Evolutionary conservation across 2,888 invertebrate species (phyloP).

Genomic region (Lasius fuliginosus): DNA sequence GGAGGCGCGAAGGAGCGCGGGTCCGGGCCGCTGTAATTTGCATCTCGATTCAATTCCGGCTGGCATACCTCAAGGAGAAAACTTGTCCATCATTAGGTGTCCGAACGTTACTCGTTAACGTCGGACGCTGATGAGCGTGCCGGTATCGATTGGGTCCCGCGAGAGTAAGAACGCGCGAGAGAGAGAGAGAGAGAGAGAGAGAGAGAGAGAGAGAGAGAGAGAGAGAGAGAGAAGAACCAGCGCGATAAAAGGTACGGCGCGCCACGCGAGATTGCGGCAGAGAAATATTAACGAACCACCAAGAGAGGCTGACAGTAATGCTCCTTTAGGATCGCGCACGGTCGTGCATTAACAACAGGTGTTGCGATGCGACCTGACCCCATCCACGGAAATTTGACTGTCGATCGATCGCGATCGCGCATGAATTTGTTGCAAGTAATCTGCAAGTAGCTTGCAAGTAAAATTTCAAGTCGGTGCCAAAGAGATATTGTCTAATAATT

Average conservation of each 20-base stretch:
- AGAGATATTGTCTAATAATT: no score
- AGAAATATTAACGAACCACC: conserved; percentile 63
- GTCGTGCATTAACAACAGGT: conserved; percentile 51
- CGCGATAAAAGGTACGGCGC: conserved; percentile 54
- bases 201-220: neutral
- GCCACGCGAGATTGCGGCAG: conserved; percentile 54
- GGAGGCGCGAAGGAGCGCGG: conserved; percentile 41
- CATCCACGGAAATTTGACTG: conserved; percentile 52
- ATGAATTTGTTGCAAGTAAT: neutral
- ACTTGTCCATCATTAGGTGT: conserved; percentile 62
- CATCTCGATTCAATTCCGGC: conserved; percentile 74
- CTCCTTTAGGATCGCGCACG: conserved; percentile 37
- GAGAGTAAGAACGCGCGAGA: neutral
- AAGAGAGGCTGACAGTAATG: conserved; percentile 57
- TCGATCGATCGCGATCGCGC: conserved; percentile 28
- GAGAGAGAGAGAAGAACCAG: conserved; percentile 12
- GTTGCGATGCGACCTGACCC: conserved; percentile 47
- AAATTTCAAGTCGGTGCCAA: neutral
- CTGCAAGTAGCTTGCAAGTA: neutral
- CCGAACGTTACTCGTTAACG: conserved; percentile 65
- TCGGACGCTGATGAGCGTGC: conserved; percentile 53
- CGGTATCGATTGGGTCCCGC: conserved; percentile 55
- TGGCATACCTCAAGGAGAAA: conserved; percentile 65
- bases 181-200: conserved; percentile 17
- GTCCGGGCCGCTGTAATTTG: conserved; percentile 68